A percentile compares a stretch with the other conserved stretches of the same genome.
Evolutionary conservation across 1,140 invertebrate species (phyloP).

Genomic region (Eurosta solidaginis): DNA sequence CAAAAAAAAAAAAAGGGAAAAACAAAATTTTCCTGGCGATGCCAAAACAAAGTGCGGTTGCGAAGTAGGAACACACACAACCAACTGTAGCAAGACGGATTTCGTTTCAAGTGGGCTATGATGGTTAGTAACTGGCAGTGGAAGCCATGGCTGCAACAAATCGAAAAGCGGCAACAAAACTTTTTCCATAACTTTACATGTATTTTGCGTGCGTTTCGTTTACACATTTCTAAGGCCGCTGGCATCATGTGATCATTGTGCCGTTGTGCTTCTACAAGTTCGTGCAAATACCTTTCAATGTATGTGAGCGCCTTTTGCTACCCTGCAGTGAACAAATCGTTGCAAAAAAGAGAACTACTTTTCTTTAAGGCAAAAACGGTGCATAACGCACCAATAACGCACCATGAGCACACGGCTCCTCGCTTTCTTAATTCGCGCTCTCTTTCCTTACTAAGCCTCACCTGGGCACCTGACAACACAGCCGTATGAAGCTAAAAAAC

Average conservation of each 20-base stretch:
- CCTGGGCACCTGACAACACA: too few relatives aligned
- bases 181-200: conserved; percentile 13
- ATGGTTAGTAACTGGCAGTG: neutral
- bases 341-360: too few relatives aligned
- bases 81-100: conserved; percentile 1
- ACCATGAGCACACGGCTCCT: too few relatives aligned
- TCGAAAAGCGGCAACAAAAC: neutral
- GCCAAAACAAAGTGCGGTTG: neutral
- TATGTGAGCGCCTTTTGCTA: too few relatives aligned
- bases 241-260: neutral
- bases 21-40: neutral
- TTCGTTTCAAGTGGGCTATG: neutral
- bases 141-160: neutral
- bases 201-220: conserved; percentile 18
- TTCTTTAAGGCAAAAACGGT: too few relatives aligned
- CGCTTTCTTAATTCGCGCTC: too few relatives aligned
- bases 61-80: too few relatives aligned
- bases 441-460: too few relatives aligned
- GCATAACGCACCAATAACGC: too few relatives aligned
- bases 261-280: neutral
- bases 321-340: too few relatives aligned
- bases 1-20: neutral
- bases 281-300: neutral
- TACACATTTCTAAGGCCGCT: neutral
- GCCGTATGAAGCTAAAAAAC: too few relatives aligned